phyloP scores from a whole-genome alignment of 2,113 vertebrate genomes.

The Zosterops hypoxanthus region DNA sequence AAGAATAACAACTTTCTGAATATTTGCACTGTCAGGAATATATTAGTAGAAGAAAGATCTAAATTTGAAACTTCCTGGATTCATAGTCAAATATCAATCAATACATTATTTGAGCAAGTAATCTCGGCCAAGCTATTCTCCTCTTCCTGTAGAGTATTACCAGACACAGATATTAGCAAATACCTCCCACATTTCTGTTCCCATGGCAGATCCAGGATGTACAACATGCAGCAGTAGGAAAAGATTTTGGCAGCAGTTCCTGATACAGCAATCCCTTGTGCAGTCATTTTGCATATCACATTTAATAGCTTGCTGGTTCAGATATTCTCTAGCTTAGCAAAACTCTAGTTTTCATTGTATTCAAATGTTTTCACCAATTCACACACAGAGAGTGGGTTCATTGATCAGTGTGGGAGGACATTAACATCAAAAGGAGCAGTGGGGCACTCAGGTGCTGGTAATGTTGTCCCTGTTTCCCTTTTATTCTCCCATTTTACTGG shows the following conservation, averaged over 20 bases:
- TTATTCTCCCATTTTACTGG: background rate
- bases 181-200: background rate
- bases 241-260: background rate
- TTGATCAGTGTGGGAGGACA: background rate
- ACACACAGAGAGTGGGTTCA: background rate
- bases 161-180: background rate
- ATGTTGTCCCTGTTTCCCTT: background rate
- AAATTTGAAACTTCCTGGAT: background rate
- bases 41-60: background rate
- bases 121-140: background rate
- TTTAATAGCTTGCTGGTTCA: background rate
- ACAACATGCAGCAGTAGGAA: background rate
- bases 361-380: background rate
- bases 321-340: background rate
- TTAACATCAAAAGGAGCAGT: background rate
- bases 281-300: background rate
- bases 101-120: background rate
- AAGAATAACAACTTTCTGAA: background rate
- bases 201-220: background rate
- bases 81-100: background rate
- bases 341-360: background rate
- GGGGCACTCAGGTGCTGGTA: background rate
- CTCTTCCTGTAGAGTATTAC: background rate
- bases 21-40: background rate
- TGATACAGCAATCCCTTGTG: background rate